Evolutionary conservation across 2,888 invertebrate species (phyloP).

Genomic region (Epinotia nisella): DNA sequence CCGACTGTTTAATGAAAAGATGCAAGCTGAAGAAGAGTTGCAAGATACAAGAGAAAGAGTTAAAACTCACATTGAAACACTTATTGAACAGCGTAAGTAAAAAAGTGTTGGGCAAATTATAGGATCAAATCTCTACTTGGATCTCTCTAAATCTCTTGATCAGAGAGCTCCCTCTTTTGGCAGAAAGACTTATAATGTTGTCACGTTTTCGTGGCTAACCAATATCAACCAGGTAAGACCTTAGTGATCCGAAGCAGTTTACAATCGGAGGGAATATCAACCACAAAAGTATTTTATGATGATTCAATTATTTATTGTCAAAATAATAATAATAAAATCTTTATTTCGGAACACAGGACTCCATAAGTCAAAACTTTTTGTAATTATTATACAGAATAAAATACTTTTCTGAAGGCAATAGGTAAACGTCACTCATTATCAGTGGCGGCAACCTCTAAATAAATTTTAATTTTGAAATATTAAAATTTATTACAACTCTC

Average conservation of each 20-base stretch:
- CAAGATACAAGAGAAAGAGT: constrained; percentile 93
- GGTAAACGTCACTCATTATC: constrained; percentile 5
- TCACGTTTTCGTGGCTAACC: constrained; percentile 22
- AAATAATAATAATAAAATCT: no score
- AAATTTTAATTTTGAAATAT: constrained; percentile 31
- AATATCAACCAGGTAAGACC: constrained; percentile 34
- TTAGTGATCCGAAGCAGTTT: constrained; percentile 13
- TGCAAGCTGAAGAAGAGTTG: constrained; percentile 94
- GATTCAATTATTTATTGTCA: not conserved
- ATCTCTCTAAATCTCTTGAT: constrained; percentile 38
- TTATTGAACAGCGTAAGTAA: constrained; percentile 96
- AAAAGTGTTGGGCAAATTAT: constrained; percentile 13
- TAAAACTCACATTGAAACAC: constrained; percentile 92
- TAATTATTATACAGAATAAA: constrained; percentile 10
- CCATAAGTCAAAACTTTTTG: no score
- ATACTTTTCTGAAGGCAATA: constrained; percentile 26
- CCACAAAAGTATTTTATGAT: constrained; percentile 32
- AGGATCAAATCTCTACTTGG: constrained; percentile 22
- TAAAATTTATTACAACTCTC: constrained; percentile 38
- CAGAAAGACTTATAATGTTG: constrained; percentile 29
- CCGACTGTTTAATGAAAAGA: constrained; percentile 92
- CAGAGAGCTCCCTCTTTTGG: constrained; percentile 39
- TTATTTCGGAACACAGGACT: no score
- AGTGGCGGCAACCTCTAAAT: constrained; percentile 15
- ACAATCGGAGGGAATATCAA: constrained; percentile 3